A percentile compares a stretch with the other conserved stretches of the same genome.
Evolutionary conservation across 2,888 invertebrate species (phyloP).

Genomic region (Drosophila infuscata): DNA sequence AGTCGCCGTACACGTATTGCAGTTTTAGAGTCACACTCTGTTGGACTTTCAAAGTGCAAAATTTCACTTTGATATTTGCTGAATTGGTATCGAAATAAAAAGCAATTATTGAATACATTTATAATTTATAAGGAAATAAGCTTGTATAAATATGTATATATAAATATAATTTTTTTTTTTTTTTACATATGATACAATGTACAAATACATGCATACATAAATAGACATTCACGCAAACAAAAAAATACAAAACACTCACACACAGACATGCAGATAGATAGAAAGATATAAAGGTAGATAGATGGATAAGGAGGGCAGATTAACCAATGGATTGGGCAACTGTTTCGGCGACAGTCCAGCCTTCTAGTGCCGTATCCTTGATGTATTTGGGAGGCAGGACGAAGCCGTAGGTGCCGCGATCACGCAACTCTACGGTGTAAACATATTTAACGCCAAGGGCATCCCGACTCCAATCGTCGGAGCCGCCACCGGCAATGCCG

Average conservation of each 20-base stretch:
- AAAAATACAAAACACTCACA: not conserved
- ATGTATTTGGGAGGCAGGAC: conserved; percentile 81
- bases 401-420: conserved; percentile 82
- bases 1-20: not conserved
- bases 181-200: conserved; percentile 55
- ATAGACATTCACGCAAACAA: conserved; percentile 37
- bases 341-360: conserved; percentile 79
- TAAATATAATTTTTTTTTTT: conserved; percentile 5
- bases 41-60: not conserved
- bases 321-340: conserved; percentile 75
- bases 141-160: conserved; percentile 1
- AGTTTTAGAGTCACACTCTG: not conserved
- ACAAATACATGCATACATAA: conserved; percentile 49
- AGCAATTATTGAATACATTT: too few species aligned
- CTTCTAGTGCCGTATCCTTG: conserved; percentile 79
- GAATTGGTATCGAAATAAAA: conserved; percentile 1
- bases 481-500: conserved; percentile 84
- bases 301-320: not conserved
- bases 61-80: not conserved
- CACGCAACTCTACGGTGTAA: conserved; percentile 83
- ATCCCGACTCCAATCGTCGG: conserved; percentile 83
- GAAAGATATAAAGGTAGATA: conserved; percentile 7
- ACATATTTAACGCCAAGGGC: conserved; percentile 79
- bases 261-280: conserved; percentile 2
- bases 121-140: conserved; percentile 19